Evolutionary conservation across 2,888 invertebrate genomes (phyloP), one percentile per base, ranked within the genome.

Genomic region (Panzeria rudis): DNA sequence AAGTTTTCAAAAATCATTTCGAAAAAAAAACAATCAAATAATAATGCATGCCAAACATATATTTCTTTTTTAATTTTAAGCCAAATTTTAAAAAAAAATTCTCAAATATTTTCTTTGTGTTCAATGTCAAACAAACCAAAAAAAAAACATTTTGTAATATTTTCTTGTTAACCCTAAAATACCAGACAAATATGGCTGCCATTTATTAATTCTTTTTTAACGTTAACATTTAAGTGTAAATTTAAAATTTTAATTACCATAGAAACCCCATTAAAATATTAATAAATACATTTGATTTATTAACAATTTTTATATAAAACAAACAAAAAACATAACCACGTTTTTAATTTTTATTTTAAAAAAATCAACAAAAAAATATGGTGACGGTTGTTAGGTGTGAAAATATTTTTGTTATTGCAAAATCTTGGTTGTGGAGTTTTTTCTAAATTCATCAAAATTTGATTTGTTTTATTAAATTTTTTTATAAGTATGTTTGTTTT

Each of bases 241-340:
- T 80, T 68, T 62, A 35, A 69, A 72, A 38, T 38, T 50, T 61
- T 59, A 76, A 82, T 78, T 68, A 79, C 61, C 59, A 35, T 68
- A 66, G 71, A 66, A 52, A 20, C 15, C 50, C 38, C 17, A 44
- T 76, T 76, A 64, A 71, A 76, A 68, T 73, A 78, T 76, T 84
- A 85, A 85, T 85, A 85, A 84, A 84, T 72, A 85, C 75, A 85
- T 71, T 79, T 85, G 85, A 85, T 85, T 82, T 79, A 85, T 85
- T 85, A 85, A 85, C 78, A 82, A 73, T 69, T 82, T 82, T 85
- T 82, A 29, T 71, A 82, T 71, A 85, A 85, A 85, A 69, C 38
- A 85, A 84, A 79, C 44, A 44, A 66, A 66, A 71, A 11, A 72
- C 35, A 35, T 59, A 84, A 81, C 66, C 25, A 68, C 25, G 59